These are phyloP conservation scores for Okapia johnstoni DNA, from an alignment of 2,113 vertebrate genomes.

Conservation along the genomic window DNA sequence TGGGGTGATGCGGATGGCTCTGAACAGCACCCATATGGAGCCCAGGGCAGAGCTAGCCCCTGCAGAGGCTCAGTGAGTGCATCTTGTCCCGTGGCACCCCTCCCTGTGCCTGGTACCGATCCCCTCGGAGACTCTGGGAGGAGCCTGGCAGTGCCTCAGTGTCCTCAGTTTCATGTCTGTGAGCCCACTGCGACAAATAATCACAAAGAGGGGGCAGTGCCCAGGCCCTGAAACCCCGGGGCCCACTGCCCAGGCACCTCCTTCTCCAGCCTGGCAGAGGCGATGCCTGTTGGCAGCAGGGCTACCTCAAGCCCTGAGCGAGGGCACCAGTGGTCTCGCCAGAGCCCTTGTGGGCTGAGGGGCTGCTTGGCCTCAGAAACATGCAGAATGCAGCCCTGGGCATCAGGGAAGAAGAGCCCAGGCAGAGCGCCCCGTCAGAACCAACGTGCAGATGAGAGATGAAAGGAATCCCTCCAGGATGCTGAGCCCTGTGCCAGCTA, in stretches of 20 bases:
- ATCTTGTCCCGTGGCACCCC: neutral
- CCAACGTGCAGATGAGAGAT: neutral
- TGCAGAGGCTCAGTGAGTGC: no score
- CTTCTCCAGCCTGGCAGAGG: neutral
- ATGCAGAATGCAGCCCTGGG: neutral
- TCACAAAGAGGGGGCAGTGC: neutral
- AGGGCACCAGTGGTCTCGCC: accelerated
- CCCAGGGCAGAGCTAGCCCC: neutral
- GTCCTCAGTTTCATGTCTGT: neutral
- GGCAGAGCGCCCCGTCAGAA: accelerated
- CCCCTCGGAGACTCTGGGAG: accelerated
- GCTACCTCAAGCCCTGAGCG: neutral
- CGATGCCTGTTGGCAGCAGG: neutral
- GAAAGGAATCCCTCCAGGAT: accelerated
- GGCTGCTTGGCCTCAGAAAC: neutral
- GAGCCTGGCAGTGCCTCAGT: neutral
- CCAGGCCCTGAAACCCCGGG: neutral
- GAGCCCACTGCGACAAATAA: neutral
- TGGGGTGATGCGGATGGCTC: neutral
- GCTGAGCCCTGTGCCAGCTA: neutral
- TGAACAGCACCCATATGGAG: neutral
- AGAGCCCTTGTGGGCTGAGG: neutral
- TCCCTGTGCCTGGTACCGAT: neutral
- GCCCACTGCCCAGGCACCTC: neutral
- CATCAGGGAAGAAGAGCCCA: neutral